phyloP scores from a whole-genome alignment of 2,797 vertebrate species.

The Sebastes matsubarae region DNA sequence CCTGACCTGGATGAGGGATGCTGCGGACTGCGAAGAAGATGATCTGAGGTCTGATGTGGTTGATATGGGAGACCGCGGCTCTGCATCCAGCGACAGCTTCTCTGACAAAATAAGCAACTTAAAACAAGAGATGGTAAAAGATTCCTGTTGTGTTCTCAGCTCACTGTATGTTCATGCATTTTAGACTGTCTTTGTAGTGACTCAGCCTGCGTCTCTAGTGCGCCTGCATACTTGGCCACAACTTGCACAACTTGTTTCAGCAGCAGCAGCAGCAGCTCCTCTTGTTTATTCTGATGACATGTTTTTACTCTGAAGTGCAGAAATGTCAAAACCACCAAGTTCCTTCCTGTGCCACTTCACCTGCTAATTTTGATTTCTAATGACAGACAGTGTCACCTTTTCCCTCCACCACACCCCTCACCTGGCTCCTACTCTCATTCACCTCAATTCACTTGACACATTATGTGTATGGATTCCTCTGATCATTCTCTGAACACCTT shows the following conservation, averaged over 20 bases:
- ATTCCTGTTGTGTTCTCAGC: neutral
- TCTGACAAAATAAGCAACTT: constrained; percentile 68
- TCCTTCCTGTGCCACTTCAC: constrained; percentile 10
- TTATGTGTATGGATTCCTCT: constrained; percentile 35
- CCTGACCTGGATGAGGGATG: constrained; percentile 69
- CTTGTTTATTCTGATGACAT: constrained; percentile 6
- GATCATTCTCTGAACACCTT: neutral
- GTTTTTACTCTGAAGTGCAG: neutral
- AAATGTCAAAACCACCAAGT: neutral
- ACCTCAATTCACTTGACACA: constrained; percentile 1
- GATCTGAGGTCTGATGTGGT: constrained; percentile 24
- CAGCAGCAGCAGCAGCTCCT: neutral
- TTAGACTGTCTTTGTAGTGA: neutral
- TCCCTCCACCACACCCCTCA: constrained; percentile 34
- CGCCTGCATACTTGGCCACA: neutral
- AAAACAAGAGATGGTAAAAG: constrained; percentile 75
- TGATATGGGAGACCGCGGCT: neutral
- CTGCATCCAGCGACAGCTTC: constrained; percentile 19
- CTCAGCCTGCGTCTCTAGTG: neutral
- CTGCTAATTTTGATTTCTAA: neutral
- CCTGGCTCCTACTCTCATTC: constrained; percentile 4
- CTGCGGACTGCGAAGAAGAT: constrained; percentile 30
- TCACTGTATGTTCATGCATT: neutral
- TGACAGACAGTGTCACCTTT: constrained; percentile 38
- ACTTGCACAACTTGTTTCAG: constrained; percentile 56